These are phyloP conservation scores for Congeria kusceri DNA, from an alignment of 2,888 invertebrate species.

Conservation along the genomic window DNA sequence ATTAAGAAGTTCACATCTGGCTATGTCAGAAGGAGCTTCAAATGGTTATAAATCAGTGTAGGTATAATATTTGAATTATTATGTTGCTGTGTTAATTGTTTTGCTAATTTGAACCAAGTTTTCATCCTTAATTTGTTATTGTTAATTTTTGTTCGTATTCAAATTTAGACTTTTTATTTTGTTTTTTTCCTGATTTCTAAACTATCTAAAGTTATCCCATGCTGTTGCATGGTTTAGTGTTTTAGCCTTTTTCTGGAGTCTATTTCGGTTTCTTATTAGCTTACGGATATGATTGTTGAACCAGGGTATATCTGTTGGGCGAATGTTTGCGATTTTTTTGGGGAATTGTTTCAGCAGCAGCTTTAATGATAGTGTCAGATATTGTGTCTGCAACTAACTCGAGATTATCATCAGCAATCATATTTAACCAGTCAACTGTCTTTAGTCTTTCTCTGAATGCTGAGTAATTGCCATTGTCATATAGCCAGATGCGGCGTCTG, in stretches of 20 bases:
- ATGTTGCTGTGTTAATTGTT: background rate
- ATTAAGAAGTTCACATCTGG: slow-evolving; percentile 11
- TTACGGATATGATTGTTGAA: background rate
- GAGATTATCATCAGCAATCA: background rate
- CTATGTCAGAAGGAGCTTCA: background rate
- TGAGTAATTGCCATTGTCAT: background rate
- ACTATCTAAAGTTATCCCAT: too few species aligned
- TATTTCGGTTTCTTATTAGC: background rate
- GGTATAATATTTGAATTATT: slow-evolving; percentile 3
- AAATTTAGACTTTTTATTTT: too few species aligned
- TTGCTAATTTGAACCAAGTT: slow-evolving; percentile 16
- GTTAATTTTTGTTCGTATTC: background rate
- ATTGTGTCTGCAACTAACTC: background rate
- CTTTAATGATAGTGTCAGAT: background rate
- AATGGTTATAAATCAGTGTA: background rate
- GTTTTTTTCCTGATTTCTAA: too few species aligned
- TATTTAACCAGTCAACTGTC: too few species aligned
- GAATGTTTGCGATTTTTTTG: background rate
- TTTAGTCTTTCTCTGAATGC: background rate
- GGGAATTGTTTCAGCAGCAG: background rate
- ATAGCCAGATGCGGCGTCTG: background rate
- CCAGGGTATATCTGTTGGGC: background rate
- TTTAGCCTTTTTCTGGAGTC: too few species aligned
- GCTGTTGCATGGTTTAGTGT: too few species aligned
- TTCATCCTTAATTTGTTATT: background rate